A percentile compares a stretch with the other conserved stretches of the same genome.
Conservation (phyloP, 2,888 invertebrate species). For the Amiota communis region DNA sequence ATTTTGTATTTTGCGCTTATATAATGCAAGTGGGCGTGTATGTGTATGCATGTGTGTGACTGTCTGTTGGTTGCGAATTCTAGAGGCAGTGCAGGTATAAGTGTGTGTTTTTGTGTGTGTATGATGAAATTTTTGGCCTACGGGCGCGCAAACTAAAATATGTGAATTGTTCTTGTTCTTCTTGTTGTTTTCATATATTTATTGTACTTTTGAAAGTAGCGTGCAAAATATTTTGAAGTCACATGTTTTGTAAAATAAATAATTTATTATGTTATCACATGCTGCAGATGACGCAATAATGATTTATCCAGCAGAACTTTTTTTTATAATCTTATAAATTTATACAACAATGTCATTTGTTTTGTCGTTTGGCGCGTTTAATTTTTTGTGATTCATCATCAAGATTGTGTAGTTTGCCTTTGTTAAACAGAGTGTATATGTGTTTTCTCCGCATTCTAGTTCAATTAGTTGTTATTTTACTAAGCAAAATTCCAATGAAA, state of each 20-base stretch:
- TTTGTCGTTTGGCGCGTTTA: no score
- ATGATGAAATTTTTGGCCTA: not conserved
- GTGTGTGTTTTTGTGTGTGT: constrained; percentile 16
- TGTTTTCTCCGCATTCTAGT: not conserved
- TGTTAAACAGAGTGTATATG: not conserved
- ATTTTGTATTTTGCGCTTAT: constrained; percentile 42
- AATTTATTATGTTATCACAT: no score
- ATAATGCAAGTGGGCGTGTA: constrained; percentile 60
- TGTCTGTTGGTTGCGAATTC: not conserved
- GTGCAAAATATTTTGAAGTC: no score
- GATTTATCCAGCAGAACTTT: no score
- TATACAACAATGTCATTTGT: no score
- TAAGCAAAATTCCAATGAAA: constrained; percentile 4
- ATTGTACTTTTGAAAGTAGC: no score
- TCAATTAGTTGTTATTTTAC: not conserved
- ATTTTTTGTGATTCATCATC: no score
- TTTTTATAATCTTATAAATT: no score
- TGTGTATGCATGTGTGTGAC: not conserved
- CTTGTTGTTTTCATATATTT: not conserved
- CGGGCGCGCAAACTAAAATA: not conserved
- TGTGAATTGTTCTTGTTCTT: not conserved
- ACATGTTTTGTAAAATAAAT: no score
- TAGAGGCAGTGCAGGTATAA: not conserved
- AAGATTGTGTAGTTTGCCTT: no score
- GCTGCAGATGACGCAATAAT: no score